Conservation (phyloP, 2,113 vertebrate species). For the Thymallus thymallus region DNA sequence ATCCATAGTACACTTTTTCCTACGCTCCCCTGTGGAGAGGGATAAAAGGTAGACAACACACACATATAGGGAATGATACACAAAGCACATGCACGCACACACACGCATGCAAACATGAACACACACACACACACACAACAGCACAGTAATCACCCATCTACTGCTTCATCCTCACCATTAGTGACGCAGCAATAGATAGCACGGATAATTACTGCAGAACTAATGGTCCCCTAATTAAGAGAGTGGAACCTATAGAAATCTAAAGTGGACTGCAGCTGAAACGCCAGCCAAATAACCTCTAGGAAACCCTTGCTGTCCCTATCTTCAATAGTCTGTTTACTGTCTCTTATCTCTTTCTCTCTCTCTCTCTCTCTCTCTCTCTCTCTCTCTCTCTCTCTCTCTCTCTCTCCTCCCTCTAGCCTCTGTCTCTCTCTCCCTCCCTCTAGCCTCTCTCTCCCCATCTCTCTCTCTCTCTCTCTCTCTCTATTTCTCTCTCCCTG, state of each 20-base stretch:
- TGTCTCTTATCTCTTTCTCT: slow-evolving; percentile 9
- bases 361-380: not conserved
- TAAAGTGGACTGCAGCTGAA: slow-evolving; percentile 56
- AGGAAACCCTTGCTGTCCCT: slow-evolving; percentile 1
- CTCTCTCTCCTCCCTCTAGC: not conserved
- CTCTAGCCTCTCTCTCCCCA: not conserved
- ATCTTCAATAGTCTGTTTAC: not conserved
- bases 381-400: not conserved
- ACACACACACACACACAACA: slow-evolving; percentile 26
- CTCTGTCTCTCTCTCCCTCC: not conserved
- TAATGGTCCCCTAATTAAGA: slow-evolving; percentile 61
- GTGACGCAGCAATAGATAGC: slow-evolving; percentile 35
- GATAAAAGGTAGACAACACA: slow-evolving; percentile 39
- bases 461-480: not conserved
- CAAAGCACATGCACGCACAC: too few species aligned
- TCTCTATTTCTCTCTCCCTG: not conserved
- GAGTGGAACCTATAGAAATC: slow-evolving; percentile 53
- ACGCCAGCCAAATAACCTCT: slow-evolving; percentile 24
- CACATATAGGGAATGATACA: not conserved
- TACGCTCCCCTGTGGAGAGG: slow-evolving; percentile 36
- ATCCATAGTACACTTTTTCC: slow-evolving; percentile 28
- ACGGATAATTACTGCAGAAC: slow-evolving; percentile 60
- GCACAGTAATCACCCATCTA: slow-evolving; percentile 49
- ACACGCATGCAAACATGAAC: too few species aligned
- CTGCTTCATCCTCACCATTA: slow-evolving; percentile 58